Conservation (phyloP, 2,797 vertebrate genomes). For the Gymnothorax reevesii region DNA sequence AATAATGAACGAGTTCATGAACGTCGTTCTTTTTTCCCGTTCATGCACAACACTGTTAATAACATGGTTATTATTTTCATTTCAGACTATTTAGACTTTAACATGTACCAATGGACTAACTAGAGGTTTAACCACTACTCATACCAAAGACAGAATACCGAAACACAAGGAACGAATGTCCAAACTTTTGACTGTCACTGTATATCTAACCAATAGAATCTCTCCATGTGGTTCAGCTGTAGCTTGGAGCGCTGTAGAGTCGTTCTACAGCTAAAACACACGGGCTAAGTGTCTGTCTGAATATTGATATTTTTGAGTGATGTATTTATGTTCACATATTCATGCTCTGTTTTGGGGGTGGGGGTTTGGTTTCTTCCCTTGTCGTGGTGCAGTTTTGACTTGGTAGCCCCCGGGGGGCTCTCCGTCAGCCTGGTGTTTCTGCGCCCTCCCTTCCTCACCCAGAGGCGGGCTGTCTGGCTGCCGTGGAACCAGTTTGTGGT, state of each 20-base stretch:
- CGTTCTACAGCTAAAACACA: neutral
- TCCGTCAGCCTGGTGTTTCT: conserved; percentile 82
- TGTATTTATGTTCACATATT: neutral
- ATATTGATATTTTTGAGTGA: neutral
- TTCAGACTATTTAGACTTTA: no score
- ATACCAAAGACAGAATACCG: no score
- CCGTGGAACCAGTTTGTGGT: conserved; percentile 86
- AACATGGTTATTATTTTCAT: no score
- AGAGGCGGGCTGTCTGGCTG: conserved; percentile 81
- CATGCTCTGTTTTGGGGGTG: neutral
- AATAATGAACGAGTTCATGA: no score
- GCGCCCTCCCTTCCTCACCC: conserved; percentile 80
- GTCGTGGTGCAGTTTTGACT: conserved; percentile 76
- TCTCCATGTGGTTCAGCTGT: neutral
- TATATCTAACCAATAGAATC: no score
- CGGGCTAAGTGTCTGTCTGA: neutral
- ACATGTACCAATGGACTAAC: no score
- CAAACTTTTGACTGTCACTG: no score
- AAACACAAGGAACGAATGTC: no score
- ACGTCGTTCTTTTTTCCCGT: no score
- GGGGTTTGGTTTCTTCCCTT: neutral
- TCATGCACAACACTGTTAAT: no score
- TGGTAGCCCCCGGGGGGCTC: conserved; percentile 81
- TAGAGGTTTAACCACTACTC: no score
- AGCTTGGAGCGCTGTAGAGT: neutral